phyloP scores from a whole-genome alignment of 2,113 vertebrate genomes.

The Poeciliopsis occidentalis region DNA sequence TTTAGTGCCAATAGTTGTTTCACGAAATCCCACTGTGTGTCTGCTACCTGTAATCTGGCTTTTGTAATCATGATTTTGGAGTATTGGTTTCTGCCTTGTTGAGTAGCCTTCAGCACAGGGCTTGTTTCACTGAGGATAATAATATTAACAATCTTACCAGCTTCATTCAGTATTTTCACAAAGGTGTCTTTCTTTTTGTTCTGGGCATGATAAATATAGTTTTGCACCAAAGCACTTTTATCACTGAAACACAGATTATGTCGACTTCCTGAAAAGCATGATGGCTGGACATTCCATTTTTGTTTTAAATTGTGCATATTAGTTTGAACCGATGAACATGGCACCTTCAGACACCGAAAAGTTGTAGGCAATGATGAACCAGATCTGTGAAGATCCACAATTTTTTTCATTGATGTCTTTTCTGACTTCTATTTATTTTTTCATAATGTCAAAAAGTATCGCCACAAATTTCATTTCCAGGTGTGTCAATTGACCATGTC shows the following conservation, averaged over 20 bases:
- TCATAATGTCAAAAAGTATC: too few relatives aligned
- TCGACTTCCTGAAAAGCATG: background rate
- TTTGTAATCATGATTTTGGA: background rate
- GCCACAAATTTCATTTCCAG: too few relatives aligned
- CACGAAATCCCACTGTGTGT: background rate
- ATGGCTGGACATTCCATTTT: background rate
- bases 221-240: background rate
- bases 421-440: background rate
- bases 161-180: background rate
- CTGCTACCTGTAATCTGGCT: background rate
- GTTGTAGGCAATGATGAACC: background rate
- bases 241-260: background rate
- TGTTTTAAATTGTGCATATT: background rate
- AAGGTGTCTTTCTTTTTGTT: background rate
- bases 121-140: background rate
- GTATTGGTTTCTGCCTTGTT: background rate
- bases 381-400: background rate
- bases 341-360: background rate
- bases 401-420: background rate
- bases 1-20: background rate
- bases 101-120: background rate
- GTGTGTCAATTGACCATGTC: too few relatives aligned
- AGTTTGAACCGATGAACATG: background rate
- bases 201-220: background rate
- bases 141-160: background rate